phyloP scores from a whole-genome alignment of 2,888 invertebrate species.

The Conus canariensis region DNA sequence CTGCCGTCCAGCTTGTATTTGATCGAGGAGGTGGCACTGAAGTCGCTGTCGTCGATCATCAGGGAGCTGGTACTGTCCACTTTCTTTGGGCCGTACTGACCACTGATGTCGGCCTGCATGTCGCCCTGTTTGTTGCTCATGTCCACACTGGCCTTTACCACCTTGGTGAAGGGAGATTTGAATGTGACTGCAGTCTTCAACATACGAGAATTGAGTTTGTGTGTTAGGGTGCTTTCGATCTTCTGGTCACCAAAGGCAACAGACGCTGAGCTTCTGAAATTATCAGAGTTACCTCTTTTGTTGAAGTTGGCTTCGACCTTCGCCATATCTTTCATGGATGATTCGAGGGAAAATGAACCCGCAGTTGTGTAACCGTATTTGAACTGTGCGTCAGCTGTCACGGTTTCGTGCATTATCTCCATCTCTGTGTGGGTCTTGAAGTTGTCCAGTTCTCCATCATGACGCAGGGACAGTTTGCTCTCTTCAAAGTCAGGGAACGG shows the following conservation, averaged over 20 bases:
- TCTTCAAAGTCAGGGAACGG: constrained; percentile 48
- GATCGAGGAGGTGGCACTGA: constrained; percentile 24
- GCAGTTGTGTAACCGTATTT: constrained; percentile 37
- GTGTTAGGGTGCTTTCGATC: constrained; percentile 30
- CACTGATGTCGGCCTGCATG: constrained; percentile 31
- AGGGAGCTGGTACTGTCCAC: constrained; percentile 29
- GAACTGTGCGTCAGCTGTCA: constrained; percentile 44
- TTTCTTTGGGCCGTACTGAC: constrained; percentile 38
- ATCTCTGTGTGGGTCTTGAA: constrained; percentile 60
- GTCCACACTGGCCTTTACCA: constrained; percentile 37
- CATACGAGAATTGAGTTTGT: constrained; percentile 33
- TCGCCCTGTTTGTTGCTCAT: background rate
- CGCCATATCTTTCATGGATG: constrained; percentile 42
- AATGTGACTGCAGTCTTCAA: constrained; percentile 34
- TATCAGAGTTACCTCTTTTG: constrained; percentile 25
- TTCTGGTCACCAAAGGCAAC: constrained; percentile 24
- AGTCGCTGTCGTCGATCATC: constrained; percentile 21
- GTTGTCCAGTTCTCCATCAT: constrained; percentile 55
- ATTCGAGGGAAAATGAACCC: constrained; percentile 42
- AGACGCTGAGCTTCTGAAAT: constrained; percentile 41
- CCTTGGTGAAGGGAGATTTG: constrained; percentile 40
- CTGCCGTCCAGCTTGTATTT: constrained; percentile 40
- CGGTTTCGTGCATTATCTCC: constrained; percentile 34
- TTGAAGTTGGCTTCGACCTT: constrained; percentile 42
- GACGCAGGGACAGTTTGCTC: constrained; percentile 56